Evolutionary conservation across 2,113 vertebrate genomes (phyloP), one percentile per base, ranked within the genome.

Genomic region (Aphelocoma coerulescens): DNA sequence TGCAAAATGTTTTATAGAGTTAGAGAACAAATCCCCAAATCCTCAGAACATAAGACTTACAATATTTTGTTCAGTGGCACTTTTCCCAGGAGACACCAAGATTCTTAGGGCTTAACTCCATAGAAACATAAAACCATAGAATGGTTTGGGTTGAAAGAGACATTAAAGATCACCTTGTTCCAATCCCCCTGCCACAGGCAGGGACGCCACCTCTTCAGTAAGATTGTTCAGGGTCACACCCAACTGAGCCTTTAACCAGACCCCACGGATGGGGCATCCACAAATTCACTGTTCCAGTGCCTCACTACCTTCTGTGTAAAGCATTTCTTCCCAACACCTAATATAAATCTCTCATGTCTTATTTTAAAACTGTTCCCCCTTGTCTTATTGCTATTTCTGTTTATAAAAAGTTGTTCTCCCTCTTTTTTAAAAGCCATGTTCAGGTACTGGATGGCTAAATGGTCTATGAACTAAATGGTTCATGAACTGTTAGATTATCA

Each of bases 201-300:
- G 24, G 17, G 15, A 48, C 41, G 7, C 5, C 30, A 13, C 4
- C 6, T 28, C 27, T 39, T 35, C 26, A 19, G 18, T 46, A 30
- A 54, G 20, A 6, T 27, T 48, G 7, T 32, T 35, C 55, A 18
- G 5, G 6, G 17, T 4, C 10, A 18, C 21, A 54, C 22, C 11
- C 24, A 62, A 7, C 5, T 4, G 6, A 23, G 17, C 28, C 13
- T 61, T 46, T 39, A 67, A 30, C 11, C 11, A 62, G 15, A 55
- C 1, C n/a, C 3, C 10, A 22, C 14, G 24, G 62, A 27, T 0
- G 37, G 6, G 30, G 1, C 21, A 69, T 48, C 11, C 48, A 49
- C 26, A 69, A 33, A 55, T 76, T 55, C 18, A 6, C 28, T 57
- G 7, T 57, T 49, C 8, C 63, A 49, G 7, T 11, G 17, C 17